Percentiles rank a stretch among this genome's conserved stretches.
Evolutionary conservation across 2,113 vertebrate genomes (phyloP).

Genomic region (Marcusenius ussheri): DNA sequence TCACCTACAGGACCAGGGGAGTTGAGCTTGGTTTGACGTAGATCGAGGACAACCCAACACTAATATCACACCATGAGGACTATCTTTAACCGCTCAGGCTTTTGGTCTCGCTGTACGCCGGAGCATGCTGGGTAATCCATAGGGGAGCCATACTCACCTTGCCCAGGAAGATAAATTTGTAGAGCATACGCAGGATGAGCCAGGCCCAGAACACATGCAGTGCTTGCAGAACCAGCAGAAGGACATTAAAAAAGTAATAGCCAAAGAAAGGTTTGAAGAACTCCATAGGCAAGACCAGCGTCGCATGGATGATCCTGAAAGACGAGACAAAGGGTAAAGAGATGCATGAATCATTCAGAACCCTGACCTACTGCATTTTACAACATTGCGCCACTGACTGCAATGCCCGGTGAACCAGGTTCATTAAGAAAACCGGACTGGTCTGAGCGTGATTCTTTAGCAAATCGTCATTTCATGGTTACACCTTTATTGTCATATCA

Average conservation of each 20-base stretch:
- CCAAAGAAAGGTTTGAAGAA: conserved; percentile 69
- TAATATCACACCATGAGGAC: not conserved
- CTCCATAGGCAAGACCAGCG: conserved; percentile 65
- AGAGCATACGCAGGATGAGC: conserved; percentile 82
- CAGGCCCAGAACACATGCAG: conserved; percentile 88
- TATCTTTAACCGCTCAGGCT: not conserved
- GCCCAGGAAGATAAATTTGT: conserved; percentile 68
- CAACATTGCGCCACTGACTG: not conserved
- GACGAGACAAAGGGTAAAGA: not conserved
- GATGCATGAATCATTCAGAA: not conserved
- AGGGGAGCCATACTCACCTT: conserved; percentile 56
- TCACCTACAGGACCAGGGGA: conserved; percentile 58
- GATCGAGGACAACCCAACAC: not conserved
- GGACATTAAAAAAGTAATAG: conserved; percentile 80
- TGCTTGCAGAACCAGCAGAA: conserved; percentile 71
- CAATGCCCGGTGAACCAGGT: not conserved
- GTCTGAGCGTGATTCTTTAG: not conserved
- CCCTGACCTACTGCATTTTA: not conserved
- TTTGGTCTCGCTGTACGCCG: not conserved
- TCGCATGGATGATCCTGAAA: conserved; percentile 67
- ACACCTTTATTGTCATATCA: not conserved
- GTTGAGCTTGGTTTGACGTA: not conserved
- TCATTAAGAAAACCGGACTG: not conserved
- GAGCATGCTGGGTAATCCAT: not conserved
- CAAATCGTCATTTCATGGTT: not conserved